A percentile compares a stretch with the other conserved stretches of the same genome.
These are phyloP conservation scores for Echeneis naucrates DNA, from an alignment of 2,797 vertebrate species.

Conservation along the genomic window DNA sequence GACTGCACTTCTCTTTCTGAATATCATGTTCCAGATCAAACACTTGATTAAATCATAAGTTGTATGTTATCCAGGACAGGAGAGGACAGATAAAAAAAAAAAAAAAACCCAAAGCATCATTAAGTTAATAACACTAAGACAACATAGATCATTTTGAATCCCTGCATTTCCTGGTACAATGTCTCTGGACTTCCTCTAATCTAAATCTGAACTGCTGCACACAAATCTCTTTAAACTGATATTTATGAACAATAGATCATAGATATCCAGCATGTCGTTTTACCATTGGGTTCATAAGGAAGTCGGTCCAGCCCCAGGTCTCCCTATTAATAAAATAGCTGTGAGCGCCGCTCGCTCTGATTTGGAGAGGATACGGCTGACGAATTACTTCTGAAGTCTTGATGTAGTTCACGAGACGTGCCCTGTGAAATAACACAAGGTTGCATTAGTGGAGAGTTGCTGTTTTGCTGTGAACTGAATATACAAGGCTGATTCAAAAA, in stretches of 20 bases:
- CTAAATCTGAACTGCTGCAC: neutral
- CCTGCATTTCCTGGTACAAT: neutral
- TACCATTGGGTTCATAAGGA: slow-evolving; percentile 99
- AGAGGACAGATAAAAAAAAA: too few species aligned
- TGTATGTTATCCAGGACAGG: neutral
- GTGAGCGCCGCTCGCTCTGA: slow-evolving; percentile 91
- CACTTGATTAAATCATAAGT: too few species aligned
- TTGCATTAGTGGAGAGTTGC: neutral
- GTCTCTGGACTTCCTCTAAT: too few species aligned
- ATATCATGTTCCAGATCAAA: neutral
- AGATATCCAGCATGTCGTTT: neutral
- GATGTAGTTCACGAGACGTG: slow-evolving; percentile 96
- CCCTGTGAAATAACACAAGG: slow-evolving; percentile 77
- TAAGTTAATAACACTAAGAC: neutral
- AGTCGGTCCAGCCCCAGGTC: slow-evolving; percentile 99
- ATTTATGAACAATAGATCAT: neutral
- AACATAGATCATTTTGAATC: neutral
- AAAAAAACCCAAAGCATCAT: too few species aligned
- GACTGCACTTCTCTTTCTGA: neutral
- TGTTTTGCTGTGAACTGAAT: neutral
- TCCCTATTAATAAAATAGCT: slow-evolving; percentile 98
- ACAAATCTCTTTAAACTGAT: neutral
- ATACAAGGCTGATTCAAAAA: neutral
- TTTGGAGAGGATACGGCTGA: slow-evolving; percentile 94
- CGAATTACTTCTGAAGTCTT: slow-evolving; percentile 97